Base-by-base conservation (phyloP, 92 coral and sea anemone species). In the Hydrozoanthus gracilis region DNA sequence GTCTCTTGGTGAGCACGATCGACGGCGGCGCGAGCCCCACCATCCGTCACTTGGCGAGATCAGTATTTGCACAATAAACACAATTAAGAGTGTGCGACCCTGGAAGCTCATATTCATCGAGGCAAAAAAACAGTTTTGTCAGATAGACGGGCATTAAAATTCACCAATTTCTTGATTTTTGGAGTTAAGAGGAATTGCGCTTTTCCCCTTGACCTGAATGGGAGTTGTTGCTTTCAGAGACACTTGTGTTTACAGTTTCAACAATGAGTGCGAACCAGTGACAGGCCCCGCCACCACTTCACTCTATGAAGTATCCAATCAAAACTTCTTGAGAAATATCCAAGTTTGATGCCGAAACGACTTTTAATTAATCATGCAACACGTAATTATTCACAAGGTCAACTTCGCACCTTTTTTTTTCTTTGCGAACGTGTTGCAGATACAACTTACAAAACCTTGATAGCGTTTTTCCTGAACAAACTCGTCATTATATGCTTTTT, bases 1-100 rank as follows among this genome's bases (percentile, higher is more conserved):
- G 83, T 93, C 83, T 54, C 96, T 90, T 51, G 80, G 90, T 44
- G 96, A 93, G 65, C 98, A 95, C 8, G 91, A 90, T 4, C 98
- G 95, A 0, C 92, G 78, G 80, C 97, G 92, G n/a, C 55, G 51
- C 5, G 58, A 47, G 5, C 78, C 78, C 78, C 78, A 73, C 56
- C 56, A 73, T 4, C 47, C 16, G 44, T 45, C 44, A 15, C 77
- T 73, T 16, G 79, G 78, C 17, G 79, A 47, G 18, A 74, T 49
- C 13, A 50, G 14, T 50, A 60, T 27, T 50, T 17, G 61, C 39
- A 74, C 11, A 20, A n/a, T 50, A 1, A 44, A 74, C 61, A 74
- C 18, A 44, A 44, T 49, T 15, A 74, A 50, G 13, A 50, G 11
- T 8, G 48, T 35, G 48, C 56, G 77, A 73, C 48, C 56, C 54